phyloP scores from a whole-genome alignment of 2,888 invertebrate genomes.

The Mythimna lalbum region DNA sequence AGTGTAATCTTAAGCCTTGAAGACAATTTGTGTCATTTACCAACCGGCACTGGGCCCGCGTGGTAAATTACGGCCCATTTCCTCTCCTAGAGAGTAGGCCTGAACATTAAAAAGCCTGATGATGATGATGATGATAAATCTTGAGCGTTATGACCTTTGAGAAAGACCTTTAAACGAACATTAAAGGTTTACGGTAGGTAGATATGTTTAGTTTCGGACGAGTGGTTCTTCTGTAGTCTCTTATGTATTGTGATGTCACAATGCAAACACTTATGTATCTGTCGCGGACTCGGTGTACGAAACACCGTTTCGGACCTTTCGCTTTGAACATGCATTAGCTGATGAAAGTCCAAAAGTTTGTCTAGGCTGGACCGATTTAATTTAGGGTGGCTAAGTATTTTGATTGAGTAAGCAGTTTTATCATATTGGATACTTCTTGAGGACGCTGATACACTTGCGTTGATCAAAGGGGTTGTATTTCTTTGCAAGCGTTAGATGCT shows the following conservation, averaged over 20 bases:
- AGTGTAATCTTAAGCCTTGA: no score
- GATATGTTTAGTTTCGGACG: not conserved
- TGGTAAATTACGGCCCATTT: no score
- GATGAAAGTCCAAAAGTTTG: slow-evolving; percentile 48
- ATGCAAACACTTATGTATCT: slow-evolving; percentile 36
- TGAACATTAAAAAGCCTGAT: no score
- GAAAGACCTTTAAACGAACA: not conserved
- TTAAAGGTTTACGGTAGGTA: no score
- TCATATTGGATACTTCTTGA: not conserved
- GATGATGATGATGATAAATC: no score
- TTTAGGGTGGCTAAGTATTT: slow-evolving; percentile 9
- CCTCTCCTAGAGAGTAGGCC: no score
- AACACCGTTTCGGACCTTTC: slow-evolving; percentile 32
- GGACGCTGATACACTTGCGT: not conserved
- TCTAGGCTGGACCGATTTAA: slow-evolving; percentile 17
- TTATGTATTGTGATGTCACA: not conserved
- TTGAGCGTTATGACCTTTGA: no score
- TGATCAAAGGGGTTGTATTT: not conserved
- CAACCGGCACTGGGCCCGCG: no score
- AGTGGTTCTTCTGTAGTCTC: slow-evolving; percentile 20
- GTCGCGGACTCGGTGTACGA: slow-evolving; percentile 15
- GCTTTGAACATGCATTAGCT: slow-evolving; percentile 57
- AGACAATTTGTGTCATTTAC: no score
- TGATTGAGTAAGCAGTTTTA: not conserved
- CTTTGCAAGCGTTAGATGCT: no score